These are phyloP conservation scores for Arremon brunneinucha DNA, from an alignment of 2,797 vertebrate species.

Conservation along the genomic window DNA sequence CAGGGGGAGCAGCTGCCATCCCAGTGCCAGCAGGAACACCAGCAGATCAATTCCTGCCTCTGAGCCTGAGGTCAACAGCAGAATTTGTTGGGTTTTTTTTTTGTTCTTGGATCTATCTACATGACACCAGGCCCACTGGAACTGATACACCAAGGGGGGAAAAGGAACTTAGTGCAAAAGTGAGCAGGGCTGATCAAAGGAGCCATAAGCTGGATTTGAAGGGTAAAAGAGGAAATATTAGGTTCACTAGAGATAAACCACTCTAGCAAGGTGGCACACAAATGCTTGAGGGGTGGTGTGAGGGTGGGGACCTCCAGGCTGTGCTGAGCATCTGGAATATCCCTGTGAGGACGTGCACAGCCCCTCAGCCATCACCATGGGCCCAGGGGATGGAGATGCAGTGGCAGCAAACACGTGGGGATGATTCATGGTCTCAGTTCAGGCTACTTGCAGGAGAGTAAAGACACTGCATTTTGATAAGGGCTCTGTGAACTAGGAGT, in stretches of 20 bases:
- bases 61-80: neutral
- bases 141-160: neutral
- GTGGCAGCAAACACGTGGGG: accelerated
- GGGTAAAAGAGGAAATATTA: neutral
- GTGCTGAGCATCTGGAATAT: neutral
- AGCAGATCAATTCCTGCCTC: neutral
- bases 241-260: neutral
- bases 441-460: neutral
- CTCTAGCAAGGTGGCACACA: neutral
- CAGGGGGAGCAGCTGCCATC: neutral
- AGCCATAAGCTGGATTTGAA: neutral
- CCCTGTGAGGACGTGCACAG: no score
- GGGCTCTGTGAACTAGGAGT: neutral
- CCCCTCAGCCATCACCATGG: neutral
- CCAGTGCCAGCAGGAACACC: neutral
- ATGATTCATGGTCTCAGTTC: neutral
- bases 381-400: neutral
- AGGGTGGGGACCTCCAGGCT: neutral
- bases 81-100: neutral
- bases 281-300: neutral
- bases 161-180: neutral
- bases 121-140: neutral
- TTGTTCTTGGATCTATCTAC: neutral
- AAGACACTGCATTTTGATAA: neutral
- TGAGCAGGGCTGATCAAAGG: neutral